Conservation (phyloP, 2,797 vertebrate genomes). For the Chrysocyon brachyurus region DNA sequence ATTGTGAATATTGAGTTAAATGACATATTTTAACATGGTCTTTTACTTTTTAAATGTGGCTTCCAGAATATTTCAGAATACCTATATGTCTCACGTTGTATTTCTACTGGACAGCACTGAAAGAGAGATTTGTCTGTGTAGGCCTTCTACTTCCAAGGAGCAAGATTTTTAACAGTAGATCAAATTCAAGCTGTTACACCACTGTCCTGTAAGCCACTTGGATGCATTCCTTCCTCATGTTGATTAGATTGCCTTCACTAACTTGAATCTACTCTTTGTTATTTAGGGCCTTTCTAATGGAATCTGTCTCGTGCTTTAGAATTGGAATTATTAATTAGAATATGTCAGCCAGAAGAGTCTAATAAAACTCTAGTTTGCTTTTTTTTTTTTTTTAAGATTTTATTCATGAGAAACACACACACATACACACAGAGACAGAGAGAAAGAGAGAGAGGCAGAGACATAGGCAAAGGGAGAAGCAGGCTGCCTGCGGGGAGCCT, state of each 20-base stretch:
- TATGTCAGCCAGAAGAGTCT: not conserved
- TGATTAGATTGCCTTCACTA: not conserved
- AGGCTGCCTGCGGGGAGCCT: too few species aligned
- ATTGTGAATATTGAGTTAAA: slow-evolving; percentile 39
- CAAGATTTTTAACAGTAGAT: slow-evolving; percentile 16
- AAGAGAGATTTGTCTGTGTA: not conserved
- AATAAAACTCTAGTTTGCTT: slow-evolving; percentile 44
- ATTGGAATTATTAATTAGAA: slow-evolving; percentile 32
- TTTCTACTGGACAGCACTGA: not conserved
- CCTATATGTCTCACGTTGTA: not conserved
- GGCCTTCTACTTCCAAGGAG: not conserved
- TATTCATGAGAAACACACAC: too few species aligned
- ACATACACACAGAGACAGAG: too few species aligned
- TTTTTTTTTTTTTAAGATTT: not conserved
- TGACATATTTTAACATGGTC: slow-evolving; percentile 31
- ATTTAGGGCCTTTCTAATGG: not conserved
- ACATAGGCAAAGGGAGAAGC: too few species aligned
- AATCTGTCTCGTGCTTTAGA: slow-evolving; percentile 19
- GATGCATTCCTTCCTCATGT: not conserved
- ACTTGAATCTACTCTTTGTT: not conserved
- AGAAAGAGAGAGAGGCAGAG: too few species aligned
- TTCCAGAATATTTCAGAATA: slow-evolving; percentile 51
- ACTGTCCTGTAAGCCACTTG: not conserved
- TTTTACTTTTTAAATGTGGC: slow-evolving; percentile 30
- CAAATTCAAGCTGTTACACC: not conserved